phyloP scores from a whole-genome alignment of 2,888 invertebrate genomes.

The Aromia moschata region DNA sequence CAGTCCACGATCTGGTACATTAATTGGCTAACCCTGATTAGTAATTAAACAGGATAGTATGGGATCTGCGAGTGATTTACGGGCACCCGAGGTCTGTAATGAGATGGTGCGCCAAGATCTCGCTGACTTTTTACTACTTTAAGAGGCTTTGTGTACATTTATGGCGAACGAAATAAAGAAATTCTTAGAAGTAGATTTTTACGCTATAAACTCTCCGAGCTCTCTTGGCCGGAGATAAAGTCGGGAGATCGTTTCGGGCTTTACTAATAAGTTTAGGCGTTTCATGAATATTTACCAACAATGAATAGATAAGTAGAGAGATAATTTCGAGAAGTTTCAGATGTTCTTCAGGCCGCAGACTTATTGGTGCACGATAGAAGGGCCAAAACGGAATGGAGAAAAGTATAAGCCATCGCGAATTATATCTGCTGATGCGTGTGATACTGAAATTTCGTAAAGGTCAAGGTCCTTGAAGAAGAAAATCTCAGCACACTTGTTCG shows the following conservation, averaged over 20 bases:
- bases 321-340: conserved; percentile 24
- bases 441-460: too few species aligned
- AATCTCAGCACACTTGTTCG: too few species aligned
- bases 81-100: conserved; percentile 40
- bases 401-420: too few species aligned
- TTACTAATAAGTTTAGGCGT: conserved; percentile 46
- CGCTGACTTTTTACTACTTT: conserved; percentile 34
- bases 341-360: neutral
- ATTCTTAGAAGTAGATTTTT: conserved; percentile 38
- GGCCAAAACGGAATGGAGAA: too few species aligned
- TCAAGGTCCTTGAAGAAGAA: too few species aligned
- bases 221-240: conserved; percentile 38
- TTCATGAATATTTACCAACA: conserved; percentile 47
- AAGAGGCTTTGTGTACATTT: conserved; percentile 38
- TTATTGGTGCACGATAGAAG: neutral
- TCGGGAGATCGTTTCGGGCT: conserved; percentile 40
- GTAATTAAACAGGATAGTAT: conserved; percentile 57
- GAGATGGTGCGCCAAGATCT: conserved; percentile 45
- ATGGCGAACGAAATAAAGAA: conserved; percentile 33
- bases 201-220: conserved; percentile 30
- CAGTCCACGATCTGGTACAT: conserved; percentile 54
- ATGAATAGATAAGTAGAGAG: conserved; percentile 39
- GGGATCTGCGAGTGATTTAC: conserved; percentile 46
- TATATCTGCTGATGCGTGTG: neutral
- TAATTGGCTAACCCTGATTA: conserved; percentile 58